Evolutionary conservation across 2,888 invertebrate species (phyloP), one percentile per base, ranked within the genome.

Genomic region (Protonemura montana): DNA sequence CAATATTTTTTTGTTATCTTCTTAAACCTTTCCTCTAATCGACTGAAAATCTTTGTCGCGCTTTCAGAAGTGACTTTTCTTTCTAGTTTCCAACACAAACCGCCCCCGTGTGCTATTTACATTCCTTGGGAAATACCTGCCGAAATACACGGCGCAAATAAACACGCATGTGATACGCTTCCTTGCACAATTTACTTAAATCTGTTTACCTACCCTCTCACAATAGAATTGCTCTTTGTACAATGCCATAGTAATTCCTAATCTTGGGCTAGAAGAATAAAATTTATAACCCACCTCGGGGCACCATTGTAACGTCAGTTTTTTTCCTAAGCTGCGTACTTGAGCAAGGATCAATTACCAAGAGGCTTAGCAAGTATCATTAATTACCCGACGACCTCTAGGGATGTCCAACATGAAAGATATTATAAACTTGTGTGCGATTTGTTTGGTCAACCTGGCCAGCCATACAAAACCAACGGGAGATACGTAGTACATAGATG

Each of bases 101-200:
- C 59, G 59, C 59, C 13, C 59, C 21, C 59, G 21, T 13, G 59
- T 21, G 1, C 59, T 59, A 13, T 59, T 59, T 59, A 21, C 59
- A 59, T 59, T 59, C 59, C 59, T 21, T 7, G 16, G 13, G 59
- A 59, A 59, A 59, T 59, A 59, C 59, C 59, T 59, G 59, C 59
- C 13, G 59, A 59, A 59, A 59, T 21, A 21, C 59, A 21, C 6
- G 21, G 16, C 3, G 59, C 13, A 59, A 59, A 59, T 59, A 59
- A 59, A 59, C 59, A 59, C 59, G 59, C 59, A 59, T 59, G 59
- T 13, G 59, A 59, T 59, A 59, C 59, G 59, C 59, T 59, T 59
- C 59, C 59, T 21, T 59, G 59, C 59, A 13, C 59, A 59, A 59
- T 59, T 59, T 59, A 59, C 59, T 59, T 21, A 21, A 59, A 59